Evolutionary conservation across 2,888 invertebrate species (phyloP).

Genomic region (Luffia ferchaultella): DNA sequence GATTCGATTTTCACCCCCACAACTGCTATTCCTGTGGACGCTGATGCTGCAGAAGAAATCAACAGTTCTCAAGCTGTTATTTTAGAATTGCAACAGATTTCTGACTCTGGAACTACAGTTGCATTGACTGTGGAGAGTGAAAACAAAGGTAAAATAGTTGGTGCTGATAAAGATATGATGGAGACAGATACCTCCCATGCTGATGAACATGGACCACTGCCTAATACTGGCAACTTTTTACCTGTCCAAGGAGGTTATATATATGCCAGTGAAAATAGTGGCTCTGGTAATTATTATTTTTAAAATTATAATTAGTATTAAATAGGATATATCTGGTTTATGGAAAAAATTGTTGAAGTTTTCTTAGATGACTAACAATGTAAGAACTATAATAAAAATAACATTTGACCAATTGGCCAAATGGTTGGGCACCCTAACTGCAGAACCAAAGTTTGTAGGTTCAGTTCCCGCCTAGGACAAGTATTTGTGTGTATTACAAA

Average conservation of each 20-base stretch:
- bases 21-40: conserved; percentile 35
- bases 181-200: conserved; percentile 34
- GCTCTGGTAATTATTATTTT: conserved; percentile 24
- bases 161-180: conserved; percentile 26
- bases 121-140: background rate
- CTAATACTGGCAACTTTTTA: conserved; percentile 34
- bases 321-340: too few relatives aligned
- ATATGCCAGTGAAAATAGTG: conserved; percentile 32
- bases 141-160: conserved; percentile 9
- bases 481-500: too few relatives aligned
- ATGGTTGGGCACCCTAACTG: too few relatives aligned
- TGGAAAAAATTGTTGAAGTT: too few relatives aligned
- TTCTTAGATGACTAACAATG: too few relatives aligned
- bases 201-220: conserved; percentile 26
- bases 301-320: too few relatives aligned
- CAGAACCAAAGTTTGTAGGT: too few relatives aligned
- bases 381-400: too few relatives aligned
- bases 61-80: conserved; percentile 36
- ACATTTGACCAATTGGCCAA: too few relatives aligned
- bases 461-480: too few relatives aligned
- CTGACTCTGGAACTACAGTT: background rate
- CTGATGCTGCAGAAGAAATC: conserved; percentile 9
- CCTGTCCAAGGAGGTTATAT: conserved; percentile 54
- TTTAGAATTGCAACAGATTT: conserved; percentile 29
- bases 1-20: conserved; percentile 43